These are phyloP conservation scores for Neoitamus cyanurus DNA, from an alignment of 2,888 invertebrate genomes.

Conservation along the genomic window DNA sequence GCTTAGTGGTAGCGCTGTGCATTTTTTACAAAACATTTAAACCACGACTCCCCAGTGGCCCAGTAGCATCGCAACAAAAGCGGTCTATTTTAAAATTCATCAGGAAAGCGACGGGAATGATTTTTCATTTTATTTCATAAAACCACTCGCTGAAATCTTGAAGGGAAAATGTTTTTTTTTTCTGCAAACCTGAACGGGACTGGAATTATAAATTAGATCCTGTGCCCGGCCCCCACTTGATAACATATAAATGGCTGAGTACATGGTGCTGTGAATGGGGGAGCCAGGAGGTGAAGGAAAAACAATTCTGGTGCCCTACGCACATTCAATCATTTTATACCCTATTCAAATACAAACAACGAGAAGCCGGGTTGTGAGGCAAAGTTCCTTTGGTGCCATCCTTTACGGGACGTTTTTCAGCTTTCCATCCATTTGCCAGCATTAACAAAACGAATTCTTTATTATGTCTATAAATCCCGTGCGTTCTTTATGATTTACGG, in stretches of 20 bases:
- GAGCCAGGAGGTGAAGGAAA: not conserved
- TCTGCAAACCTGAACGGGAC: not conserved
- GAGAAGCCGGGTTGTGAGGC: not conserved
- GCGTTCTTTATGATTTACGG: not conserved
- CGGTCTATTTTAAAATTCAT: constrained; percentile 38
- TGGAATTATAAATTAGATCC: constrained; percentile 40
- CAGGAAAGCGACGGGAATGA: constrained; percentile 32
- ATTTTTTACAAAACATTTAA: not conserved
- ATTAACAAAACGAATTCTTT: constrained; percentile 1
- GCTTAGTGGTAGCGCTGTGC: not conserved
- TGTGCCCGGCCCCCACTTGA: not conserved
- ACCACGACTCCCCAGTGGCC: not conserved
- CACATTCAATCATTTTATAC: constrained; percentile 6
- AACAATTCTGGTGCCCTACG: not conserved
- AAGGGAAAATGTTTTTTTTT: constrained; percentile 3
- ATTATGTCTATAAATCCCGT: constrained; percentile 2
- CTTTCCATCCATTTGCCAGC: constrained; percentile 2
- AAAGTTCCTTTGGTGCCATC: not conserved
- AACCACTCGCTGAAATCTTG: constrained; percentile 26
- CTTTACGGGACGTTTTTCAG: not conserved
- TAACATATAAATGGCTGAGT: constrained; percentile 15
- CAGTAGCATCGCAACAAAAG: constrained; percentile 2
- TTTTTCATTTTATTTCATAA: constrained; percentile 44
- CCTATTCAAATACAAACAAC: constrained; percentile 20
- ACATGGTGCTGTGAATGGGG: not conserved